A percentile compares a stretch with the other conserved stretches of the same genome.
phyloP scores from a whole-genome alignment of 2,888 invertebrate species.

The Acanthosoma haemorrhoidale region DNA sequence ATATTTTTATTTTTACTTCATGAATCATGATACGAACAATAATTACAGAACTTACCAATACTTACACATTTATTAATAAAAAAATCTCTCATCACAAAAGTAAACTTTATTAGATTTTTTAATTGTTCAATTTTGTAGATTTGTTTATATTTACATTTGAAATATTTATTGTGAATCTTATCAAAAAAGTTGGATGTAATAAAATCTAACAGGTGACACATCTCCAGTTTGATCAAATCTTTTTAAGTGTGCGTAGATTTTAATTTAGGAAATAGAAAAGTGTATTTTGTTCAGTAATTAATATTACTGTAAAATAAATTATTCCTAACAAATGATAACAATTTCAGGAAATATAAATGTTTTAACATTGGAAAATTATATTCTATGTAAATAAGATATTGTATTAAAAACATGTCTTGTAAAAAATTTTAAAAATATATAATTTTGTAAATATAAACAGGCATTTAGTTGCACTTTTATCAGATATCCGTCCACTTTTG shows the following conservation, averaged over 20 bases:
- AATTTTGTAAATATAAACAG: constrained; percentile 11
- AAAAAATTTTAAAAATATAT: not conserved
- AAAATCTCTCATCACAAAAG: no score
- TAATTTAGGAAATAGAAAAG: not conserved
- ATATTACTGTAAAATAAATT: not conserved
- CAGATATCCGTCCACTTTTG: constrained; percentile 29
- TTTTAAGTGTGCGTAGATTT: no score
- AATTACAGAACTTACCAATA: no score
- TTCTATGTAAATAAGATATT: not conserved
- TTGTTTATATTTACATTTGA: no score
- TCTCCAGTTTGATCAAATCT: no score
- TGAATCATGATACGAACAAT: no score
- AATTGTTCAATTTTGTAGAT: no score
- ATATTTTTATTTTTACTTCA: not conserved
- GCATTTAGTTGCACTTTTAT: constrained; percentile 27
- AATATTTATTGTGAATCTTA: no score
- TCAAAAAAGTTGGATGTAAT: no score
- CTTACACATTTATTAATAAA: no score
- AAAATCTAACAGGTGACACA: no score
- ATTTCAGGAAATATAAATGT: not conserved
- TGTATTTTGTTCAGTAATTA: constrained; percentile 1
- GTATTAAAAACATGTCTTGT: not conserved
- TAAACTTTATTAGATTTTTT: no score
- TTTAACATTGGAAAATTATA: not conserved
- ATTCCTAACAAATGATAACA: not conserved